These are phyloP conservation scores for Gymnarchus niloticus DNA, from an alignment of 2,113 vertebrate species.

Conservation along the genomic window DNA sequence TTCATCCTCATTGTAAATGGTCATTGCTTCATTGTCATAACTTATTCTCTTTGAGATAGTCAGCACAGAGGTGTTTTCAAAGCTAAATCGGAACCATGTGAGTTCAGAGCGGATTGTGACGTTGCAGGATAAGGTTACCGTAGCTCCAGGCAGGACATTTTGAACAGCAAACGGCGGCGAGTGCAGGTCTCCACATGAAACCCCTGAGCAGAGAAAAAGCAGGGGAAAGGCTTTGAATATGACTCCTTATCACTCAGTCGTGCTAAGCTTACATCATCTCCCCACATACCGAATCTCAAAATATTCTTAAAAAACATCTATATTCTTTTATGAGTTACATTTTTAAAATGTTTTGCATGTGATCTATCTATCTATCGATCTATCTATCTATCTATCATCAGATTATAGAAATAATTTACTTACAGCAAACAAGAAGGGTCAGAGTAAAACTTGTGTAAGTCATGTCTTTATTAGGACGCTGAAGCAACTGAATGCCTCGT, in stretches of 20 bases:
- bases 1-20: accelerated
- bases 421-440: neutral
- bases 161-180: neutral
- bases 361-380: neutral
- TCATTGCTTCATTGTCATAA: accelerated
- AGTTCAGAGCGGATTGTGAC: accelerated
- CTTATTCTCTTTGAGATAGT: accelerated
- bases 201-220: neutral
- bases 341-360: too few species aligned
- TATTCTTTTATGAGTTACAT: too few species aligned
- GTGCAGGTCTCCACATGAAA: neutral
- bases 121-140: slow-evolving; percentile 36
- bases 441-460: neutral
- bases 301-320: too few species aligned
- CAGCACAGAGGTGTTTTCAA: slow-evolving; percentile 32
- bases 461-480: neutral
- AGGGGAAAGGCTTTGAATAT: neutral
- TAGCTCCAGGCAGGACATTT: slow-evolving; percentile 25
- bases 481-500: neutral
- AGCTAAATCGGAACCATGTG: slow-evolving; percentile 39
- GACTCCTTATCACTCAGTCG: neutral
- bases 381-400: neutral
- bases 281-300: too few species aligned
- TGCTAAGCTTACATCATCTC: neutral
- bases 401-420: neutral